Evolutionary conservation across 2,888 invertebrate species (phyloP).

Genomic region (Prosapia bicincta): DNA sequence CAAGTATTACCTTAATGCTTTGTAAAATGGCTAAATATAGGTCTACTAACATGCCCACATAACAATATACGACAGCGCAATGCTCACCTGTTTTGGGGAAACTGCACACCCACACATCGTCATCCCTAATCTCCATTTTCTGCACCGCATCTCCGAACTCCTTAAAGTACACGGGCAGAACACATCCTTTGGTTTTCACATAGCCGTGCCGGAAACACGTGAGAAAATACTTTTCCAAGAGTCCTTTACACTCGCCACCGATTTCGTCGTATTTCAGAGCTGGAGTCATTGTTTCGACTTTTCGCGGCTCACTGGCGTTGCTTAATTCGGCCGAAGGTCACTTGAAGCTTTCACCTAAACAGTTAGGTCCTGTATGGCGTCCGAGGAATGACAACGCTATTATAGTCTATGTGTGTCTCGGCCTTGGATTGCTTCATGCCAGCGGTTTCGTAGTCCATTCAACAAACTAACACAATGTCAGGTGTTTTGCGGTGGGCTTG

Average conservation of each 20-base stretch:
- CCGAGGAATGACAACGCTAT: too few species aligned
- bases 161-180: conserved; percentile 66
- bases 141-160: conserved; percentile 66
- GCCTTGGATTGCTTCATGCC: not conserved
- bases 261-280: conserved; percentile 16
- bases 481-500: too few species aligned
- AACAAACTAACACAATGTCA: not conserved
- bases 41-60: too few species aligned
- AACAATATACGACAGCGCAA: too few species aligned
- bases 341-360: not conserved
- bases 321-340: not conserved
- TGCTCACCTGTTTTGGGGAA: conserved; percentile 81
- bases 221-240: conserved; percentile 42
- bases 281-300: not conserved
- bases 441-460: not conserved
- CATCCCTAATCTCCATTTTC: conserved; percentile 65
- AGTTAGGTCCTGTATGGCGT: not conserved
- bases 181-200: conserved; percentile 35
- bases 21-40: too few species aligned
- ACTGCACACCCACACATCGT: conserved; percentile 83
- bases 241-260: conserved; percentile 37
- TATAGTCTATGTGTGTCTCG: not conserved
- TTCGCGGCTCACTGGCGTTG: not conserved
- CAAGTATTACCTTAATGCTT: too few species aligned
- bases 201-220: conserved; percentile 44